Evolutionary conservation across 2,888 invertebrate species (phyloP), one percentile per base, ranked within the genome.

Genomic region (Drosophila monieri): DNA sequence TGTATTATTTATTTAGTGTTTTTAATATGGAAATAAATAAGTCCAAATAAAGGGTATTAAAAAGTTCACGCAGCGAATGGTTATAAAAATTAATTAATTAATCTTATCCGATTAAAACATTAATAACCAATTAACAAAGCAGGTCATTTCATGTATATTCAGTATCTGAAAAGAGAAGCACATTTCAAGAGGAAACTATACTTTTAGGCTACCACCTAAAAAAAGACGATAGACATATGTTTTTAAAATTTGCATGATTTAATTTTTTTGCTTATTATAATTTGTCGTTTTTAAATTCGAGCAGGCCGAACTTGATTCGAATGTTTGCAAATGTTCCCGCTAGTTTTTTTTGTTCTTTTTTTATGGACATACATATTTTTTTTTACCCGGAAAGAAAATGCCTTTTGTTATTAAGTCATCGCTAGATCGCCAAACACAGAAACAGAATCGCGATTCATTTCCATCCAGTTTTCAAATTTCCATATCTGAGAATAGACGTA

Each of bases 321-420:
- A 57, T 59, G 49, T 67, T 69, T 60, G 77, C 72, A 77, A 77
- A 77, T 71, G 61, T 47, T 66, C 30, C 44, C 57, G 48, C 23
- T 9, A 43, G 37, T 14, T 60, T 18, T 43, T 12, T 21, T 43
- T 9, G 12, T 15, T 12, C 32, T 25, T 27, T 44, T 48, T 48
- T 48, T 48, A 9, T 43, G 57, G 10, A 39, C 49, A 15, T 37
- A n/a, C 6, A 14, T 1, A n/a, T 4, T 35, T 30, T 27, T 44
- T 43, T 53, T 12, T 43, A 76, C 65, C 81, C 81, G 79, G 79
- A 79, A 81, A 78, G 74, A 77, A 71, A 69, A 69, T 65, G 49
- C 65, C 61, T 68, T 52, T 14, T 41, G 18, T 55, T 49, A 52
- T 62, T 55, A 71, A 47, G 52, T 53, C 73, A 55, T 73, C 65